Conservation (phyloP, 2,113 vertebrate genomes). For the Beaufortia kweichowensis region DNA sequence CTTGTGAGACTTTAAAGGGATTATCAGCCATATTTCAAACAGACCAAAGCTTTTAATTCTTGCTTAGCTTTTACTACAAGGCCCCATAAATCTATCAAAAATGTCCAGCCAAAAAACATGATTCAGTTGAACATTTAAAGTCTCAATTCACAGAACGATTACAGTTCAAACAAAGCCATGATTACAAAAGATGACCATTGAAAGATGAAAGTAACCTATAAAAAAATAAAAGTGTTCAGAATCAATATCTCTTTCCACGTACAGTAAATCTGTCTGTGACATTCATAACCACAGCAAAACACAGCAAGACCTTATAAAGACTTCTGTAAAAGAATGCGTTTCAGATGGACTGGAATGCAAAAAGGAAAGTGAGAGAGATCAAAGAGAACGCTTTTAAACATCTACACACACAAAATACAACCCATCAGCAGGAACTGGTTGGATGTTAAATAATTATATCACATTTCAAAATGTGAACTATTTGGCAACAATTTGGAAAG, state of each 20-base stretch:
- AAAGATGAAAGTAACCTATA: background rate
- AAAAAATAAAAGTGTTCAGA: too few species aligned
- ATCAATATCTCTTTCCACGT: too few species aligned
- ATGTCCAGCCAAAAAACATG: constrained; percentile 20
- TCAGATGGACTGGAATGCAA: constrained; percentile 29
- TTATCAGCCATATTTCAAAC: constrained; percentile 47
- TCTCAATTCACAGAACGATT: background rate
- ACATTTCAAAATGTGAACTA: too few species aligned
- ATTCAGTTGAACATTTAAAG: constrained; percentile 16
- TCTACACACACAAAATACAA: constrained; percentile 11
- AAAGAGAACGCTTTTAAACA: constrained; percentile 4
- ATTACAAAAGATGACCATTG: background rate
- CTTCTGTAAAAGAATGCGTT: constrained; percentile 45
- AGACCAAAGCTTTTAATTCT: constrained; percentile 39
- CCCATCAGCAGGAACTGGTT: background rate
- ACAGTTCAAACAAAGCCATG: background rate
- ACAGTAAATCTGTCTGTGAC: constrained; percentile 32
- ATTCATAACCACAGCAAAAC: constrained; percentile 13
- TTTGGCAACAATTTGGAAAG: too few species aligned
- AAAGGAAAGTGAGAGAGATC: constrained; percentile 1
- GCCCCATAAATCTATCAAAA: constrained; percentile 40
- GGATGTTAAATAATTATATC: too few species aligned
- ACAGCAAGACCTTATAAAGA: constrained; percentile 47
- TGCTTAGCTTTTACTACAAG: constrained; percentile 11
- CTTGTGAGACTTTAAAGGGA: constrained; percentile 39